A percentile compares a stretch with the other conserved stretches of the same genome.
phyloP scores from a whole-genome alignment of 2,113 vertebrate species.

The Xiphias gladius region DNA sequence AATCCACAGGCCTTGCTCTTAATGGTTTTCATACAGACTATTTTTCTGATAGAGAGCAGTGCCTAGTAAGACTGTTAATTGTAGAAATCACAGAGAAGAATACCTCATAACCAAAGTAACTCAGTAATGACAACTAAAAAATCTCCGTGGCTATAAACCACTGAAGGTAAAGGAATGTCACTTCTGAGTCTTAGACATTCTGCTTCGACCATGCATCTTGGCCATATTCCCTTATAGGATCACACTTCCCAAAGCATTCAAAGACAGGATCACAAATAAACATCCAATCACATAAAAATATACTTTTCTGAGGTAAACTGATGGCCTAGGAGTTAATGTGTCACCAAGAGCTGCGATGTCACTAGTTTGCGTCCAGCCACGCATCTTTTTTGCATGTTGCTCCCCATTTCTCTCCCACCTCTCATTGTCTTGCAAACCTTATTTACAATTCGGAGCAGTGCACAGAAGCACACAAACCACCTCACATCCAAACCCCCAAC shows the following conservation, averaged over 20 bases:
- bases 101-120: too few relatives aligned
- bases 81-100: not conserved
- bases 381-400: too few relatives aligned
- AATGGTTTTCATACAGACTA: not conserved
- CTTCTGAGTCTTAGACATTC: not conserved
- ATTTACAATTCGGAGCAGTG: not conserved
- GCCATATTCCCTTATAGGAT: not conserved
- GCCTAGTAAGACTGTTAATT: not conserved
- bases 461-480: constrained; percentile 18
- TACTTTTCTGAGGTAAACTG: not conserved
- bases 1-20: not conserved
- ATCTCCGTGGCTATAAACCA: not conserved
- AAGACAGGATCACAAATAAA: not conserved
- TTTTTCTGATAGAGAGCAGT: not conserved
- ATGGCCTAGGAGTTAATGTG: too few relatives aligned
- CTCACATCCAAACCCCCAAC: not conserved
- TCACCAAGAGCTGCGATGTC: too few relatives aligned
- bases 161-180: not conserved
- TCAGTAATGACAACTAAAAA: too few relatives aligned
- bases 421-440: constrained; percentile 2
- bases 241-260: not conserved
- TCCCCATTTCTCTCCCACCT: not conserved
- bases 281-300: too few relatives aligned
- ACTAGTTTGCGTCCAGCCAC: not conserved
- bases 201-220: not conserved